Evolutionary conservation across 2,113 vertebrate genomes (phyloP), one percentile per base, ranked within the genome.

Genomic region (Zapornia atra): DNA sequence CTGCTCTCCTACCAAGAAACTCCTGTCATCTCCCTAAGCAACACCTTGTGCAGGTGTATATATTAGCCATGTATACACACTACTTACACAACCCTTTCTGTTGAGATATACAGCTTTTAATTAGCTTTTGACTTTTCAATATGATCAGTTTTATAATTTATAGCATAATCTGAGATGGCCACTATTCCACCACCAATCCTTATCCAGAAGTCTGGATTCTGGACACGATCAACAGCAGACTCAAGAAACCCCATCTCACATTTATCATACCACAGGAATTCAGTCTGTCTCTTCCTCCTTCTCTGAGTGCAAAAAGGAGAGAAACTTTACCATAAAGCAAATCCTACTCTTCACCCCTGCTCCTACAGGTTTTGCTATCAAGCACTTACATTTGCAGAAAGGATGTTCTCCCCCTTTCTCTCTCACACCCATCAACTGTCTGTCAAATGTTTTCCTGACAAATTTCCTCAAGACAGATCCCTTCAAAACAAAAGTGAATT

Each of bases 341-440:
- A 97, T 82, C 78, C 85, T 94, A 79, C 90, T 94, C 90, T 85
- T 87, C 19, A 71, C 42, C 90, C 87, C 76, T 80, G 92, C 75
- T 96, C 90, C 95, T 82, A 79, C 79, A 72, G 75, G 75, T 61
- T 94, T 64, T 88, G 79, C 57, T 57, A 79, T 33, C 48, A 69
- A 80, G 26, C 75, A 61, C 33, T 65, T 66, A 28, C 29, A 87
- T 87, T 92, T 56, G 14, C 70, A 79, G 84, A 89, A 73, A 85
- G 60, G 85, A 79, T 28, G 44, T 53, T 88, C 75, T 76, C 51
- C 64, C 46, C 72, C 42, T 6, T 40, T 59, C 72, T 54, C 84
- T 56, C 81, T 81, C 65, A 64, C 53, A 68, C 66, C 24, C 66
- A 94, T 93, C 92, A 94, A 51, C 53, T 86, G 63, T 33, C 93